These are phyloP conservation scores for Rhynchonema sp. DNA, from an alignment of 2,888 invertebrate species.

Conservation along the genomic window DNA sequence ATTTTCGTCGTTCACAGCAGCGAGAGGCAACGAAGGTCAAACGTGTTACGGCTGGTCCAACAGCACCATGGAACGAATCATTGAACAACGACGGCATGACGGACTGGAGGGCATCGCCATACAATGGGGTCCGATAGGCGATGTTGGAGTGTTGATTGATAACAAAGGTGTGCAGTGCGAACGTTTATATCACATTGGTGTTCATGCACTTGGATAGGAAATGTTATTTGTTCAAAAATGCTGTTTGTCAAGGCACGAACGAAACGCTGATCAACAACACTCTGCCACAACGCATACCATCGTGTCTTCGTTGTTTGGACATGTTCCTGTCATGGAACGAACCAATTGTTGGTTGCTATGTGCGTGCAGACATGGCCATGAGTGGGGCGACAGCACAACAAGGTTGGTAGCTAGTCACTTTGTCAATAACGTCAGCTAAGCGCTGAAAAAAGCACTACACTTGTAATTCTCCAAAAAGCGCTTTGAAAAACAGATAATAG, in stretches of 20 bases:
- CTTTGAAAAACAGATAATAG: no score
- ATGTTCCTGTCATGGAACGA: slow-evolving; percentile 41
- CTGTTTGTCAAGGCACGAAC: slow-evolving; percentile 48
- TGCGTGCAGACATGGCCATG: background rate
- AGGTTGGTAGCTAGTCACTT: no score
- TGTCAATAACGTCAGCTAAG: no score
- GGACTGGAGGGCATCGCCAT: slow-evolving; percentile 68
- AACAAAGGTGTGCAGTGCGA: slow-evolving; percentile 50
- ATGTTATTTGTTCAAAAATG: no score
- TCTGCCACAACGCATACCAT: slow-evolving; percentile 69
- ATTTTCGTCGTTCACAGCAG: slow-evolving; percentile 84
- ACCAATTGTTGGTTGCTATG: background rate
- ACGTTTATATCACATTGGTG: no score
- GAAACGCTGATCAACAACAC: slow-evolving; percentile 68
- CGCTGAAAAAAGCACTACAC: no score
- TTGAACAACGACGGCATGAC: slow-evolving; percentile 60
- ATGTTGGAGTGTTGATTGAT: slow-evolving; percentile 58
- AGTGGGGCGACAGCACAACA: no score
- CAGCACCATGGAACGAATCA: slow-evolving; percentile 81
- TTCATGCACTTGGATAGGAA: no score
- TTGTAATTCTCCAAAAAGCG: no score
- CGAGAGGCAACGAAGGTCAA: slow-evolving; percentile 81
- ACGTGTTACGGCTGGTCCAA: slow-evolving; percentile 83
- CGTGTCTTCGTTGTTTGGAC: slow-evolving; percentile 67
- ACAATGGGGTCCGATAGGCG: slow-evolving; percentile 89